Evolutionary conservation across 37 sponge, comb jelly and placozoan genomes (phyloP).

Genomic region (Chondrosia reniformis): DNA sequence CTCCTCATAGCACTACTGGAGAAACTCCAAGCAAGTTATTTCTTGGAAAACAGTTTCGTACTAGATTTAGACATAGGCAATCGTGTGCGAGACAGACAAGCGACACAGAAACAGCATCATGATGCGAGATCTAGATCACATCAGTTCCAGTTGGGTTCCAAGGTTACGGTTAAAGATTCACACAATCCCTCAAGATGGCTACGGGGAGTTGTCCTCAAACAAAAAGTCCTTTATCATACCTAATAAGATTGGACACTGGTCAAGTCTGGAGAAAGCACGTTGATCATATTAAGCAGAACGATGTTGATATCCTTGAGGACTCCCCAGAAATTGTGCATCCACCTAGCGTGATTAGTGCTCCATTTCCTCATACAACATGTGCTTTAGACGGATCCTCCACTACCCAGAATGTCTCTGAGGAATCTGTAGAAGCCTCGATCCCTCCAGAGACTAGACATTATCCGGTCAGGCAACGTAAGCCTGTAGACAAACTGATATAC

Average conservation of each 20-base stretch:
- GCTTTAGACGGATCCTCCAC: too few species aligned
- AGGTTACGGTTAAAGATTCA: background rate
- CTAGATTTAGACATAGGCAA: background rate
- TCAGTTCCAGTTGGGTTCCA: background rate
- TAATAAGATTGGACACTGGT: background rate
- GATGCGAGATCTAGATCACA: background rate
- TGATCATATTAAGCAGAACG: conserved; percentile 4
- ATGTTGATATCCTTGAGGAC: too few species aligned
- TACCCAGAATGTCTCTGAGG: too few species aligned
- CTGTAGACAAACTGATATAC: too few species aligned
- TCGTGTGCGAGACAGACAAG: background rate
- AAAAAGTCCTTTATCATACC: background rate
- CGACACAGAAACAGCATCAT: conserved; percentile 8
- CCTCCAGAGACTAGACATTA: too few species aligned
- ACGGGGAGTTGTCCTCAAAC: background rate
- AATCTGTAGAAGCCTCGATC: too few species aligned
- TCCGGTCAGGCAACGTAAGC: too few species aligned
- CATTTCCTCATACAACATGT: too few species aligned
- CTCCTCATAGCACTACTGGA: conserved; percentile 8
- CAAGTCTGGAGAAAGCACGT: background rate
- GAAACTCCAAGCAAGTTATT: background rate
- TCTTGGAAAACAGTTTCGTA: background rate
- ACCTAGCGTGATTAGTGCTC: too few species aligned
- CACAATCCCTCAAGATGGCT: background rate
- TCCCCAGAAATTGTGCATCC: too few species aligned